Conservation (phyloP, 2,113 vertebrate species). For the Chunga burmeisteri region DNA sequence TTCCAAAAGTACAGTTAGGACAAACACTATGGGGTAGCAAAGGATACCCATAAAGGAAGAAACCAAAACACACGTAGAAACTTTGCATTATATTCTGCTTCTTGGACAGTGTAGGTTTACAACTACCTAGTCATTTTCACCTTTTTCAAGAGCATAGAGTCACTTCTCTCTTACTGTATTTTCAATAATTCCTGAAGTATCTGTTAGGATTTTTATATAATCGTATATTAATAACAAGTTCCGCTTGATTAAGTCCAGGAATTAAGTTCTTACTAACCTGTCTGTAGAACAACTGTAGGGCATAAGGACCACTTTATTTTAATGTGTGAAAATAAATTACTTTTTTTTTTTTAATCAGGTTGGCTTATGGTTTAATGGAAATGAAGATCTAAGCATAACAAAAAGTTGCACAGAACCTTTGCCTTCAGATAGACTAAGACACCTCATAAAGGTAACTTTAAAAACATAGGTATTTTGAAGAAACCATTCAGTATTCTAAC, state of each 20-base stretch:
- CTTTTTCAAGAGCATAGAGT: neutral
- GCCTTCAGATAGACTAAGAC: constrained; percentile 73
- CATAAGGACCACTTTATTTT: neutral
- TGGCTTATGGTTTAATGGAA: constrained; percentile 85
- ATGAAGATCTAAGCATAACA: constrained; percentile 59
- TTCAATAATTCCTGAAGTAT: neutral
- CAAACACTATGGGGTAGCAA: neutral
- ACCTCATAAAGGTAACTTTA: constrained; percentile 81
- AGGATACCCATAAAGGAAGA: neutral
- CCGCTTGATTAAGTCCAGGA: neutral
- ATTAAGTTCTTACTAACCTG: neutral
- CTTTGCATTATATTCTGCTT: neutral
- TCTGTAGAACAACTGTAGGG: neutral
- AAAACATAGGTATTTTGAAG: neutral
- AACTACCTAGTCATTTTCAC: neutral
- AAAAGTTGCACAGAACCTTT: constrained; percentile 73
- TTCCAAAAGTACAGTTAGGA: neutral
- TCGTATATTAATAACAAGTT: neutral
- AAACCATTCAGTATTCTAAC: neutral
- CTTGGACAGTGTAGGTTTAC: neutral
- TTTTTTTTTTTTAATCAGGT: constrained; percentile 60
- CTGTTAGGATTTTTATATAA: neutral
- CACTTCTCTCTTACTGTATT: neutral
- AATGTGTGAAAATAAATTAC: neutral
- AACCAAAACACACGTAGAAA: neutral